Conservation (phyloP, 1,140 invertebrate species). For the Drosophila sucinea region DNA sequence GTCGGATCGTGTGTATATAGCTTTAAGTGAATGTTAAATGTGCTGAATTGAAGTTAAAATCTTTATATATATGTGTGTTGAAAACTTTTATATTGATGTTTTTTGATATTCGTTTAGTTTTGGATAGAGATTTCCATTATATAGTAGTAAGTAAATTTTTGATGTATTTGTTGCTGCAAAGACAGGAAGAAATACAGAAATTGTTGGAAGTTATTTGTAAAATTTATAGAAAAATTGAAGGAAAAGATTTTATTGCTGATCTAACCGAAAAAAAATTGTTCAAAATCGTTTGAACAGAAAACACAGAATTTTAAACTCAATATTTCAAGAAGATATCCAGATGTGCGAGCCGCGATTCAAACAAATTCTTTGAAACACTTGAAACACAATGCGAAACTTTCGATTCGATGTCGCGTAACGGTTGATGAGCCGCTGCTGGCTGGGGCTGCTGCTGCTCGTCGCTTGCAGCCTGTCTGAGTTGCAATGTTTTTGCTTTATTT, state of each 20-base stretch:
- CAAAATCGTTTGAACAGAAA: neutral
- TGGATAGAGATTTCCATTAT: conserved; percentile 7
- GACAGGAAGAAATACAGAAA: neutral
- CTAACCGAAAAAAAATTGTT: neutral
- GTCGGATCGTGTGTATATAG: neutral
- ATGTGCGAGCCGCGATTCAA: neutral
- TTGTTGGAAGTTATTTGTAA: neutral
- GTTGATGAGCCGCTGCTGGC: conserved; percentile 37
- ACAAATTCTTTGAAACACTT: neutral
- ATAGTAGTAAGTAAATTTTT: conserved; percentile 1
- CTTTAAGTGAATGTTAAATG: neutral
- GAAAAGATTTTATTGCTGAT: neutral
- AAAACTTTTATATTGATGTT: neutral
- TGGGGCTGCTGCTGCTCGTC: conserved; percentile 60
- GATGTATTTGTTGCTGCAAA: neutral
- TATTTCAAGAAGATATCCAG: neutral
- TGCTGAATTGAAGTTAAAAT: neutral
- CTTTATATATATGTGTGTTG: neutral
- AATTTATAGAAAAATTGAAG: neutral
- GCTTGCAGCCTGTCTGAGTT: conserved; percentile 47
- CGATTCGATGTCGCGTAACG: conserved; percentile 31
- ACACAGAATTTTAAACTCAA: neutral
- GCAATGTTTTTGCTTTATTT: conserved; percentile 31
- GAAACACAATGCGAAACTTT: conserved; percentile 20
- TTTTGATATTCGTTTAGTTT: conserved; percentile 3